Evolutionary conservation across 1,140 invertebrate genomes (phyloP).

Genomic region (Medauroidea extradentata): DNA sequence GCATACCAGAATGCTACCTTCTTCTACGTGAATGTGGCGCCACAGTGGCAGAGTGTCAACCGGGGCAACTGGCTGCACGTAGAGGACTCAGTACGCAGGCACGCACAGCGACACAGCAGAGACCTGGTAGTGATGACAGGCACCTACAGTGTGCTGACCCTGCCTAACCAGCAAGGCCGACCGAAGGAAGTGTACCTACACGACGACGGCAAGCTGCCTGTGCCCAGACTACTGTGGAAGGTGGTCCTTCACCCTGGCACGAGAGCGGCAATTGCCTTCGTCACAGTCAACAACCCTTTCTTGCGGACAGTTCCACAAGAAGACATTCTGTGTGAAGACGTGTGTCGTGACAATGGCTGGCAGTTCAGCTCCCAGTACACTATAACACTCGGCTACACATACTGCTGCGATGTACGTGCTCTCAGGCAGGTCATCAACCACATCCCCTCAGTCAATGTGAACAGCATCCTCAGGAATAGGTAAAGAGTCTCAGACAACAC

Average conservation of each 20-base stretch:
- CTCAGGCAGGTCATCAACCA: too few species aligned
- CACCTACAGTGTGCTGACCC: constrained; percentile 34
- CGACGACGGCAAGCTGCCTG: constrained; percentile 30
- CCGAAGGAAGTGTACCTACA: constrained; percentile 37
- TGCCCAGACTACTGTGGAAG: constrained; percentile 48
- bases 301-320: not conserved
- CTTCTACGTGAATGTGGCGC: constrained; percentile 49
- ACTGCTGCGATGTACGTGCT: too few species aligned
- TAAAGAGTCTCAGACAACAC: too few species aligned
- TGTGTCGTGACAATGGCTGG: too few species aligned
- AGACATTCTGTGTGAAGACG: too few species aligned
- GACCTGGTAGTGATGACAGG: constrained; percentile 42
- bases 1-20: constrained; percentile 45
- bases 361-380: too few species aligned
- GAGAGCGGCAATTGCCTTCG: constrained; percentile 42
- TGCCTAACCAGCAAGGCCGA: constrained; percentile 28
- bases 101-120: constrained; percentile 20
- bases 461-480: too few species aligned
- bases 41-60: constrained; percentile 52
- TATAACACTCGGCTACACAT: too few species aligned
- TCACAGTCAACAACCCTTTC: constrained; percentile 48
- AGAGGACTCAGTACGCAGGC: constrained; percentile 39
- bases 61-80: constrained; percentile 47
- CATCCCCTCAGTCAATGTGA: too few species aligned
- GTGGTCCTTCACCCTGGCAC: constrained; percentile 36